Conservation (phyloP, 2,113 vertebrate species). For the Vulpes vulpes region DNA sequence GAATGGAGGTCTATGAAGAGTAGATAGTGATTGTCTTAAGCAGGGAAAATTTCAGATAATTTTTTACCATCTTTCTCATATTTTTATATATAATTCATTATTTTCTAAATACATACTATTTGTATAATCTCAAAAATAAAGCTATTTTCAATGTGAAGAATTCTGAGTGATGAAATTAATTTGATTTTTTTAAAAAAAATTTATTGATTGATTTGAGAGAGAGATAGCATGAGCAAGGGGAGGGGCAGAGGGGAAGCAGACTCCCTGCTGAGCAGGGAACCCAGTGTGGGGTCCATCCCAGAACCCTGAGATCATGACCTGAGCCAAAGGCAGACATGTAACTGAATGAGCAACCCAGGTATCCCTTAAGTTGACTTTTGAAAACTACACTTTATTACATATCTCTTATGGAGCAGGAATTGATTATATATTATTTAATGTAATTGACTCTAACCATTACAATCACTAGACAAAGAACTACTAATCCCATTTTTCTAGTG, state of each 20-base stretch:
- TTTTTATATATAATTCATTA: background rate
- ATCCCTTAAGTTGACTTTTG: background rate
- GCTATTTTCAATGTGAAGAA: background rate
- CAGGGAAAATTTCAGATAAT: background rate
- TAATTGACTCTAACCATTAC: background rate
- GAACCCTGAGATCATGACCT: background rate
- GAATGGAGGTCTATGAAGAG: background rate
- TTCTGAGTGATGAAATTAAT: background rate
- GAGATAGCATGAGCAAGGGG: background rate
- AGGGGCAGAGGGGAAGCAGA: background rate
- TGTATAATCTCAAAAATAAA: background rate
- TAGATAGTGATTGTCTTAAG: background rate
- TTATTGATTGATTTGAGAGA: background rate
- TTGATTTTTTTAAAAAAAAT: background rate
- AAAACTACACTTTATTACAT: background rate
- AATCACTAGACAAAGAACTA: background rate
- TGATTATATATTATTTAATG: background rate
- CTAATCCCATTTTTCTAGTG: background rate
- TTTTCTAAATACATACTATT: background rate
- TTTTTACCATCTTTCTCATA: background rate
- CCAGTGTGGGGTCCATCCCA: background rate
- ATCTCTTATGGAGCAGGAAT: background rate
- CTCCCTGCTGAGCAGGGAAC: background rate
- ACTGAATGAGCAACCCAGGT: background rate
- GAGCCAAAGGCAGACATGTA: background rate